Base-by-base conservation (phyloP, 1,140 invertebrate species). In the Cydia pomonella region DNA sequence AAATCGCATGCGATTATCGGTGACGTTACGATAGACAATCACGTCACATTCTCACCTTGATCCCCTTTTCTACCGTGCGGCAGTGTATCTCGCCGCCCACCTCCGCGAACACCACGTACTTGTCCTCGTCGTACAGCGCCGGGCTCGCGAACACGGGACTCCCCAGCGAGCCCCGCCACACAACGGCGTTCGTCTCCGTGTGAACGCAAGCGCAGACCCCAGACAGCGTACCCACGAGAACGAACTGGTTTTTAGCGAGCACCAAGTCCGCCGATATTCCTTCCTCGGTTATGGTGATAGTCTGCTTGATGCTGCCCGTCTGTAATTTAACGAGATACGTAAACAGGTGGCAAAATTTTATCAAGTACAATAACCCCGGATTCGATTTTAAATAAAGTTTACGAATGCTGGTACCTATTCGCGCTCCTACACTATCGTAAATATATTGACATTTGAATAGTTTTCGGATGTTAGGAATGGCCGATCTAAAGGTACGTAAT, bases 81-180 rank as follows among this genome's bases (percentile, higher is more conserved):
- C 93, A 94, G 79, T 90, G 88, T 50, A 97, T 77, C 74, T 86
- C 85, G 29, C 95, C 94, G 81, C 94, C 92, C 27, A 96, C 95
- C 79, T 92, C 92, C 47, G 93, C 93, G 77, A 93, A 94, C 76
- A 95, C 90, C 64, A 95, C 87, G 47, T 92, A 91, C 69, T 92
- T 82, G 47, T 91, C 92, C 23, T 83, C 85, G 23, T 93, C 82
- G 27, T 93, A 91, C n/a, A 93, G 84, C 29, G 84, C 84, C 1
- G 96, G 95, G 27, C 94, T 94, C 3, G 95, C 94, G 87, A 97
- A 96, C 73, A 96, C 87, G 5, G 96, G 95, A 80, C 94, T 94
- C 38, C 80, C 75, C 2, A 95, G 79, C 74, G 92, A 87, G 50
- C 86, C 84, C 33, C 88, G 92, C 95, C 95, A 96, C 62, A 81